Evolutionary conservation across 2,888 invertebrate species (phyloP), one percentile per base, ranked within the genome.

Genomic region (Podotricha telesiphe): DNA sequence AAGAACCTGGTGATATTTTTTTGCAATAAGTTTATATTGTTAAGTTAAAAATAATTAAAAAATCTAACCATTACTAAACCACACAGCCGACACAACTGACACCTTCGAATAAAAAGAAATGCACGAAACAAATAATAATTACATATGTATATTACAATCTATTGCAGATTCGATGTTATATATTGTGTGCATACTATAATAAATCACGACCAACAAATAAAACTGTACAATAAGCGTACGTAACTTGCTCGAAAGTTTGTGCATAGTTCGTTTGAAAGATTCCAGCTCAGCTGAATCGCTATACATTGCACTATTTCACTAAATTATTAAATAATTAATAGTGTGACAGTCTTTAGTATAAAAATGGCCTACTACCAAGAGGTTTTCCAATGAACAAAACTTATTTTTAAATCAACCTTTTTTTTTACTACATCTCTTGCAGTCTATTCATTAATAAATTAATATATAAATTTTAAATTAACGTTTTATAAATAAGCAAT

Each of bases 151-250:
- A 42, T 42, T 48, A 58, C 37, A 55, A 53, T 45, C 56, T 68
- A 68, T 67, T 68, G 66, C 71, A 71, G 72, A 70, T 70, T 73
- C 73, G 71, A 71, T 73, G 73, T 71, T 73, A 73, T 73, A 73
- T 73, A 73, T 73, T 71, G 71, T 71, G 63, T 70, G 70, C 68
- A 66, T 56, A 69, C 56, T 59, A 45, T 64, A 67, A 47, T 48
- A 42, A 51, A 59, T 64, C 68, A 65, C 63, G 70, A 63, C 68
- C 68, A 62, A 62, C 59, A 69, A 65, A 68, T 34, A 62, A 71
- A 72, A 63, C 66, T 55, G 72, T 66, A 73, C 71, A 69, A 68
- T 71, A 71, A 67, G 68, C 73, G 68, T 71, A 71, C 62, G 37
- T 19, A 62, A 62, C 68, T 68, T 48, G 51, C 69, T 67, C 59